These are phyloP conservation scores for Centropyge bicolor DNA, from an alignment of 2,797 vertebrate species.

Conservation along the genomic window DNA sequence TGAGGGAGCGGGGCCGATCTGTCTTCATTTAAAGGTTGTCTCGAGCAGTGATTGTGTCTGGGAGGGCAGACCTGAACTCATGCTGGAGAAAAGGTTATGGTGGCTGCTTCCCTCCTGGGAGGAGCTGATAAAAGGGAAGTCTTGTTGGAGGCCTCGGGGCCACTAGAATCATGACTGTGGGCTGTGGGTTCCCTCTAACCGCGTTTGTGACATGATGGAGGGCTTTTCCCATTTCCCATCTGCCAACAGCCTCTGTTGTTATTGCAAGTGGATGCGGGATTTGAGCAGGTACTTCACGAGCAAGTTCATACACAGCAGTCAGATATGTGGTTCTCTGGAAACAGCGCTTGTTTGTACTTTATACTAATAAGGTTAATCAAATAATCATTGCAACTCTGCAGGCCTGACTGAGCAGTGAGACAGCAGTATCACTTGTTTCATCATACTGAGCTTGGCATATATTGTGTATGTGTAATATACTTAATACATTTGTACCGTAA, in stretches of 20 bases:
- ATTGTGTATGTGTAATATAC: not conserved
- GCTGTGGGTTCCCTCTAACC: constrained; percentile 38
- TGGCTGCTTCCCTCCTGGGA: constrained; percentile 56
- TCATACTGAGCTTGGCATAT: not conserved
- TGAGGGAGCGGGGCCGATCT: constrained; percentile 60
- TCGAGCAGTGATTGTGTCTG: constrained; percentile 72
- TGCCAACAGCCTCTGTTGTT: constrained; percentile 19
- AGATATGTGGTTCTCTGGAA: not conserved
- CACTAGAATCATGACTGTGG: constrained; percentile 43
- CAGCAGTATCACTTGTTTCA: not conserved
- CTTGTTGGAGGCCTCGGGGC: constrained; percentile 60
- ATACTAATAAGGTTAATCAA: not conserved
- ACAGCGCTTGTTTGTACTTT: not conserved
- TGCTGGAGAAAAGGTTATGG: constrained; percentile 65
- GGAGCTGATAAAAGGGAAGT: constrained; percentile 72
- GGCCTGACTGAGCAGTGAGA: too few relatives aligned
- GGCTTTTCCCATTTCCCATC: constrained; percentile 59
- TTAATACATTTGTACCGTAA: not conserved
- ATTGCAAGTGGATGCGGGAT: constrained; percentile 6
- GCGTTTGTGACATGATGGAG: constrained; percentile 49
- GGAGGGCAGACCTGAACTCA: constrained; percentile 57
- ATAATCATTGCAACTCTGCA: not conserved
- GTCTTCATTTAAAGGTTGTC: constrained; percentile 81
- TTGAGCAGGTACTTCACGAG: not conserved
- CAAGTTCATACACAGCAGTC: not conserved